These are phyloP conservation scores for Physella acuta DNA, from an alignment of 1,140 invertebrate species.

Conservation along the genomic window DNA sequence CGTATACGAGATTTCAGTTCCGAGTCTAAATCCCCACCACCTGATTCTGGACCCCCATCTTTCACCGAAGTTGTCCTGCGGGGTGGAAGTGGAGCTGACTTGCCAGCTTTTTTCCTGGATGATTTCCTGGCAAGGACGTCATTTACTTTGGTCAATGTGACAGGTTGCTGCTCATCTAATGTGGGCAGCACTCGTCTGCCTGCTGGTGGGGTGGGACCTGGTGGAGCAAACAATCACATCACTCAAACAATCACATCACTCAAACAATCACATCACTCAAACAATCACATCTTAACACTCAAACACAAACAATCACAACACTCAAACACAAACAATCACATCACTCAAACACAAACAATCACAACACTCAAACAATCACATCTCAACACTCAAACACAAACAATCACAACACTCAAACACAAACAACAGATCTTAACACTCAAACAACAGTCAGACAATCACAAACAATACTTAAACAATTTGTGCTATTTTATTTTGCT, in stretches of 20 bases:
- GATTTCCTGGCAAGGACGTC: constrained; percentile 44
- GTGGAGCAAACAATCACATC: not conserved
- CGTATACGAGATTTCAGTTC: constrained; percentile 54
- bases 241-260: not conserved
- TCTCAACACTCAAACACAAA: too few relatives aligned
- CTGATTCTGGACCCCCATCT: constrained; percentile 23
- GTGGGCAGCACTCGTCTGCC: constrained; percentile 43
- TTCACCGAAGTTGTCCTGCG: constrained; percentile 43
- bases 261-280: not conserved
- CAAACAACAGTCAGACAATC: not conserved
- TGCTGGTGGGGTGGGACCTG: constrained; percentile 51
- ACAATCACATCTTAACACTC: constrained; percentile 5
- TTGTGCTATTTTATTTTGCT: too few relatives aligned
- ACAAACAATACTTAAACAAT: too few relatives aligned
- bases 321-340: too few relatives aligned
- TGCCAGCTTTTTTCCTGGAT: constrained; percentile 42
- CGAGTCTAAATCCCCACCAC: constrained; percentile 36
- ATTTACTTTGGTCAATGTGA: constrained; percentile 33
- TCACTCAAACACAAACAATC: not conserved
- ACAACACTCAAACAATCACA: not conserved
- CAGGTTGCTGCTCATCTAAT: constrained; percentile 57
- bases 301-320: not conserved
- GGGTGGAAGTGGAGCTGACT: constrained; percentile 43
- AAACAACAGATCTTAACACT: too few relatives aligned
- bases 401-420: not conserved